These are phyloP conservation scores for Drosophila testacea DNA, from an alignment of 2,888 invertebrate species.

Conservation along the genomic window DNA sequence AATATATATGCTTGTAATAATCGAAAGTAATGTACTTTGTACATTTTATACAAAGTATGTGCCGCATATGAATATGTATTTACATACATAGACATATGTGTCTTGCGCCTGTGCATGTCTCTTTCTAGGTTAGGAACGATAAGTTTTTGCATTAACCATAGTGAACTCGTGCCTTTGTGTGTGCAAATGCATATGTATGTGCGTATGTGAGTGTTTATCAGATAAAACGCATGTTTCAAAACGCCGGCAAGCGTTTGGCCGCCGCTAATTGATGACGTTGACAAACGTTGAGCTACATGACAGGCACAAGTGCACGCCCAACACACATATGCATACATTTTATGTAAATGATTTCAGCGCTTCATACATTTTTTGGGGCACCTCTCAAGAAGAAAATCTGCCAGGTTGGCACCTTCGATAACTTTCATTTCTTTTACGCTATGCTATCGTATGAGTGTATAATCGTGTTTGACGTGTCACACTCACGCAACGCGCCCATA, in stretches of 20 bases:
- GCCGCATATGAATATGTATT: constrained; percentile 1
- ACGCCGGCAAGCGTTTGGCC: constrained; percentile 41
- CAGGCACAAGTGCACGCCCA: constrained; percentile 6
- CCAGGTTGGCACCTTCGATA: constrained; percentile 84
- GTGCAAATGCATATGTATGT: constrained; percentile 5
- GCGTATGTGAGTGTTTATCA: constrained; percentile 38
- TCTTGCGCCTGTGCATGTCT: constrained; percentile 50
- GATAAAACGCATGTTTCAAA: constrained; percentile 61
- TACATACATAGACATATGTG: constrained; percentile 3
- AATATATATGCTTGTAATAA: constrained; percentile 15
- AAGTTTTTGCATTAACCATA: constrained; percentile 31
- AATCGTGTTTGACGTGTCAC: constrained; percentile 76
- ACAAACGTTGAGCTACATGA: not conserved
- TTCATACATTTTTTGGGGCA: constrained; percentile 25
- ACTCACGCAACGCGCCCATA: constrained; percentile 57
- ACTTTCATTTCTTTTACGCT: constrained; percentile 81
- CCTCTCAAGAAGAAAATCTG: constrained; percentile 78
- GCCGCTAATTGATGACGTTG: constrained; percentile 48
- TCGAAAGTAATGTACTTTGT: constrained; percentile 29
- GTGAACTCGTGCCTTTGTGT: constrained; percentile 33
- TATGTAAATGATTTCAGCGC: constrained; percentile 22
- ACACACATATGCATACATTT: constrained; percentile 20
- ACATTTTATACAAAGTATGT: constrained; percentile 7
- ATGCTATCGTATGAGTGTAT: constrained; percentile 44
- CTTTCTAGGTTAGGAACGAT: constrained; percentile 74